Percentiles rank a stretch among this genome's conserved stretches.
Conservation (phyloP, 2,113 vertebrate genomes). For the Peromyscus polionotus region DNA sequence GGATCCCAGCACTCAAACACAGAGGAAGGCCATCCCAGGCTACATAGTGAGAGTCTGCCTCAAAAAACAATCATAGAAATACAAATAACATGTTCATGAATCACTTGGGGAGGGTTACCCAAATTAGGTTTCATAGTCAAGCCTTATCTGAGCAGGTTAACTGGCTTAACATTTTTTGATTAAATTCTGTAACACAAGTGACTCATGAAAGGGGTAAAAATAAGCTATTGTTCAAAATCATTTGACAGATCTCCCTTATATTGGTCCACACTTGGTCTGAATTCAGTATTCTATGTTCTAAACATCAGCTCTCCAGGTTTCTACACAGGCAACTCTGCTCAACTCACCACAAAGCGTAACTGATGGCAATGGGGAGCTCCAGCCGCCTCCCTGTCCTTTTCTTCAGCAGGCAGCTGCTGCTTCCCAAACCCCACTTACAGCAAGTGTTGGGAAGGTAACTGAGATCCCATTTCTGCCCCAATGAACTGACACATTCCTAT, state of each 20-base stretch:
- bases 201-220: neutral
- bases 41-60: neutral
- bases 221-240: conserved; percentile 28
- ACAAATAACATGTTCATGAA: neutral
- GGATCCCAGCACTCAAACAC: neutral
- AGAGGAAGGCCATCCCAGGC: neutral
- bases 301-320: neutral
- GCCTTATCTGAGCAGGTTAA: neutral
- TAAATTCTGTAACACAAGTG: conserved; percentile 25
- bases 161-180: neutral
- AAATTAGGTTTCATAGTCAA: conserved; percentile 19
- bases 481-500: neutral
- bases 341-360: neutral
- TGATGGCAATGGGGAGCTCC: neutral
- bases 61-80: neutral
- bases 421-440: neutral
- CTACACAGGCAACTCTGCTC: neutral
- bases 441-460: neutral
- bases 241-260: neutral
- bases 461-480: neutral
- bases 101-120: neutral
- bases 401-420: neutral
- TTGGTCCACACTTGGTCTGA: neutral
- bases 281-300: neutral
- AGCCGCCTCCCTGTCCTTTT: neutral